Evolutionary conservation across 1,140 invertebrate genomes (phyloP), one percentile per base, ranked within the genome.

Genomic region (Solenopsis invicta): DNA sequence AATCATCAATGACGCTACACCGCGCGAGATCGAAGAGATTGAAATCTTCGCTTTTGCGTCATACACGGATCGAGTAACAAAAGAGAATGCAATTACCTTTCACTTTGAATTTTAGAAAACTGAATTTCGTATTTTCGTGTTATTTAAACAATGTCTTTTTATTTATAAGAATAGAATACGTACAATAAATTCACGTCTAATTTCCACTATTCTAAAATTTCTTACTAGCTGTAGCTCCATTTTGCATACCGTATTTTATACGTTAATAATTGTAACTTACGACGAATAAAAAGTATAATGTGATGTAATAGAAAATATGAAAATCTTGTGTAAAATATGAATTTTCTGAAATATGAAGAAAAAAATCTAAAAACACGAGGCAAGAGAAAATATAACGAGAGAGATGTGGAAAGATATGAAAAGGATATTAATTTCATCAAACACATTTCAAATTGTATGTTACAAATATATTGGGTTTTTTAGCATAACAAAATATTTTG

Each of bases 1-100:
- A 72, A 82, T 71, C 37, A 18, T 41, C 77, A 61, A 75, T 84
- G 52, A 48, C 34, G 12, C 45, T 21, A 4, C 10, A n/a, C 18
- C 24, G 52, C 66, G 21, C 24, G 56, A 56, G 18, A 61, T 84
- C n/a, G n/a, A 84, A 61, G 41, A 71, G 50, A 50, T 34, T 61
- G 24, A 21, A 82, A 48, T 61, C 61, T 82, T 72, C 50, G 18
- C 6, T 69, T 24, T 37, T 72, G 50, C 50, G 13, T 71, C 37
- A 72, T 52, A 18, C 34, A 72, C 5, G 4, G 0, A 16, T 29
- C 8, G 13, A 18, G 24, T n/a, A 48, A 48, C 18, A 24, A 2
- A 45, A 8, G 12, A 24, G 13, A 66, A 69, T 81, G 8, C 29
- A 29, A 29, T 29, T 29, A 81, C 10, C 13, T 50, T 66, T 77